phyloP scores from a whole-genome alignment of 2,113 vertebrate genomes.

The Etheostoma cragini region DNA sequence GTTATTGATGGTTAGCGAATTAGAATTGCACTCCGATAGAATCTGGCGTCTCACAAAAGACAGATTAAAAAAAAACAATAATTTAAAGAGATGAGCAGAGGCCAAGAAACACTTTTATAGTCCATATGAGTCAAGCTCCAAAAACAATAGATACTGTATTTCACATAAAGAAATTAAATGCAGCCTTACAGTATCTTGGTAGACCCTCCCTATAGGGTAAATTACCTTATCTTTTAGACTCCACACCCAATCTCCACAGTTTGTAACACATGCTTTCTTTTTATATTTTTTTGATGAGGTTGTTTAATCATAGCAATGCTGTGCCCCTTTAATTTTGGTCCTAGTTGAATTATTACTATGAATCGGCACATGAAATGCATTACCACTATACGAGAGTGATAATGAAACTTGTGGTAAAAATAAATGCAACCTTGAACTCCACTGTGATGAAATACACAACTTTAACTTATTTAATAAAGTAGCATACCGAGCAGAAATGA shows the following conservation, averaged over 20 bases:
- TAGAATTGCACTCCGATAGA: not conserved
- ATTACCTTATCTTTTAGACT: not conserved
- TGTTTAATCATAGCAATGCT: too few relatives aligned
- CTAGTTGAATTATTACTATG: not conserved
- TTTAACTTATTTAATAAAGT: not conserved
- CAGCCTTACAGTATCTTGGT: too few relatives aligned
- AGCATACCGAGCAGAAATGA: not conserved
- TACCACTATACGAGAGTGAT: not conserved
- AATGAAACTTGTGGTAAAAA: not conserved
- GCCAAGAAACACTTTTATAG: not conserved
- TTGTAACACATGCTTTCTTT: not conserved
- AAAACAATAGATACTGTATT: not conserved
- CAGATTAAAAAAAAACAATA: not conserved
- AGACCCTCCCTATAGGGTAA: not conserved
- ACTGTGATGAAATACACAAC: not conserved
- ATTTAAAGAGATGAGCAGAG: not conserved
- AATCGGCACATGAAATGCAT: not conserved
- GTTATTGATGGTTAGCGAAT: not conserved
- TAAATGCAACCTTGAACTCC: not conserved
- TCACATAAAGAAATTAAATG: not conserved
- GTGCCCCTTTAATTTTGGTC: not conserved
- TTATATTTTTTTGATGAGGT: not conserved
- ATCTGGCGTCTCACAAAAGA: not conserved
- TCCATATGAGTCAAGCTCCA: not conserved
- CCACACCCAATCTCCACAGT: not conserved